Base-by-base conservation (phyloP, 1,140 invertebrate genomes). In the Drosophila bocki region DNA sequence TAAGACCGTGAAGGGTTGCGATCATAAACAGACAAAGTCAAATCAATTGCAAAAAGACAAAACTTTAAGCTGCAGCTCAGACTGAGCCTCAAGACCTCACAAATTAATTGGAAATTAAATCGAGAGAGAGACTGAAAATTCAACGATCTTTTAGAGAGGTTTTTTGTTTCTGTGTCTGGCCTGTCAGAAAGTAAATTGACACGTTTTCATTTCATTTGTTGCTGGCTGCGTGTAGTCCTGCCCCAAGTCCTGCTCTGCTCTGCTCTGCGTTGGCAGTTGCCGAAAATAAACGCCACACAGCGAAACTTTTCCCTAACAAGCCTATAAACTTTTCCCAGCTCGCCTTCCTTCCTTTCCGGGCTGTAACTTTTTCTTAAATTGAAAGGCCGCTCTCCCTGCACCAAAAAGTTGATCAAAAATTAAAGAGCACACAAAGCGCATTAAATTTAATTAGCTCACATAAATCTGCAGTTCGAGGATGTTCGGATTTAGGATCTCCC, bases 381-480 rank as follows among this genome's bases (percentile, higher is more conserved):
- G 39, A 72, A 50, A 58, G 44, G 37, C 15, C 32, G 17, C 53
- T 37, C 53, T 37, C 51, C 51, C 50, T 70, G 45, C 53, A 64
- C 29, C 26, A 42, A 68, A 51, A 70, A 74, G 57, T 74, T 78
- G 77, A 61, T 83, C 39, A 77, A 88, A 88, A 78, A 80, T 88
- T 83, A 45, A 88, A 69, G 84, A 56, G 26, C 26, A 54, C 62
- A 85, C 78, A 78, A 69, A 80, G 68, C 69, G 56, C 81, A 88
- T 87, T 88, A 84, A 84, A 88, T 90, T 87, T 87, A 88, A 87
- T 87, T 88, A 87, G 83, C 78, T 80, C 76, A 63, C 80, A 86
- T 87, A 83, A 86, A 86, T 86, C 75, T 63, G 33, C 33, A 50
- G 51, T 78, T 65, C 59, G 53, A 60, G 65, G 65, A 45, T 26